Evolutionary conservation across 2,888 invertebrate genomes (phyloP).

Genomic region (Celastrina argiolus): DNA sequence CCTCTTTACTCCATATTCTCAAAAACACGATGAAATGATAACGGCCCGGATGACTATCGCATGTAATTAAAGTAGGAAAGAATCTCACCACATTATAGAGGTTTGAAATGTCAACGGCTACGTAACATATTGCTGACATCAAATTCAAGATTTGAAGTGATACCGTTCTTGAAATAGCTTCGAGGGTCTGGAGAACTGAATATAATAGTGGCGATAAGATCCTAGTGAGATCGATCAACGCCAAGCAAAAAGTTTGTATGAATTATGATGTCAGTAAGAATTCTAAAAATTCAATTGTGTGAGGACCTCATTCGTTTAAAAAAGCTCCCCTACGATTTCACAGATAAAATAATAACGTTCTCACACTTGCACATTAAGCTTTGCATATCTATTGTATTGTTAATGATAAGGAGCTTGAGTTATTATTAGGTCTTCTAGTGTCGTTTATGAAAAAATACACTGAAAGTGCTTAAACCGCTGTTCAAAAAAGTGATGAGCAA

Average conservation of each 20-base stretch:
- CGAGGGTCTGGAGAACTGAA: slow-evolving; percentile 36
- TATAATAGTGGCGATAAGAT: slow-evolving; percentile 45
- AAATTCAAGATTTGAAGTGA: slow-evolving; percentile 68
- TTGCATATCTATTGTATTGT: too few relatives aligned
- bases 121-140: slow-evolving; percentile 73
- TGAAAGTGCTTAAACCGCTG: too few relatives aligned
- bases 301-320: background rate
- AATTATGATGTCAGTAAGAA: slow-evolving; percentile 1
- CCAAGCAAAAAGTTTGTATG: slow-evolving; percentile 41
- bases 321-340: background rate
- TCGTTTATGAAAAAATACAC: too few relatives aligned
- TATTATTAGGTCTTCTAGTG: too few relatives aligned
- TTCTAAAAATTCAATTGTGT: slow-evolving; percentile 10
- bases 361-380: background rate
- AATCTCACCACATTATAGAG: slow-evolving; percentile 64
- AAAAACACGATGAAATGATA: slow-evolving; percentile 43
- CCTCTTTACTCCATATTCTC: slow-evolving; percentile 14
- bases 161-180: slow-evolving; percentile 66
- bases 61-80: slow-evolving; percentile 70
- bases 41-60: slow-evolving; percentile 65
- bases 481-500: too few relatives aligned
- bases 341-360: background rate
- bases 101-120: slow-evolving; percentile 60
- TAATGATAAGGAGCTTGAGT: too few relatives aligned
- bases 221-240: slow-evolving; percentile 61